Conservation (phyloP, 2,797 vertebrate genomes). For the Eulemur coronatus region DNA sequence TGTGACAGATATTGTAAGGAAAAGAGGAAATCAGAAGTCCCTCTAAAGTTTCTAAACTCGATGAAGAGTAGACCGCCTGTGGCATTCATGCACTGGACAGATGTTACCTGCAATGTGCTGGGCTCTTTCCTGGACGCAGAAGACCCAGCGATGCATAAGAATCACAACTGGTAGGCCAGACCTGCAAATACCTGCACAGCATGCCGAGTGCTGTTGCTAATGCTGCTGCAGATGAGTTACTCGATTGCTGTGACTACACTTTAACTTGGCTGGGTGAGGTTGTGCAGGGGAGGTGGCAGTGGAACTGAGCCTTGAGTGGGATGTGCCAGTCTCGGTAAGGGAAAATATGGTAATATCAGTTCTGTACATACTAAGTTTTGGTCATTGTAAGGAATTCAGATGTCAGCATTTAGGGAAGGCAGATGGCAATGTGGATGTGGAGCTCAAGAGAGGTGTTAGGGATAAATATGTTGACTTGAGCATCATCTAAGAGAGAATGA, state of each 20-base stretch:
- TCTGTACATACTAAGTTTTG: neutral
- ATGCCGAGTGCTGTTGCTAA: neutral
- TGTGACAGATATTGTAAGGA: neutral
- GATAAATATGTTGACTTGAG: neutral
- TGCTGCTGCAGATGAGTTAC: neutral
- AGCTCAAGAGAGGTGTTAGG: neutral
- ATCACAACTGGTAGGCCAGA: neutral
- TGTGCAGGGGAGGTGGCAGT: rapidly evolving
- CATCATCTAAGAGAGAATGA: neutral
- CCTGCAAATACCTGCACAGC: neutral
- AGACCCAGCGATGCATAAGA: neutral
- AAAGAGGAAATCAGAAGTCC: neutral
- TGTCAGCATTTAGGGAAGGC: neutral
- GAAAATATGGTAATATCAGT: neutral
- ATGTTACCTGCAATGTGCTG: neutral
- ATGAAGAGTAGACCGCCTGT: neutral
- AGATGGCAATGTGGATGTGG: neutral
- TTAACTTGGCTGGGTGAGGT: neutral
- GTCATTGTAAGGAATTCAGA: neutral
- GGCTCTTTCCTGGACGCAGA: neutral
- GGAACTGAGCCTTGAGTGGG: neutral
- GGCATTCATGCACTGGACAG: neutral
- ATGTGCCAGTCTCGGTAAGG: neutral
- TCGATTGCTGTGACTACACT: neutral
- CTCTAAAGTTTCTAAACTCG: neutral